Conservation (phyloP, 2,797 vertebrate species). For the Liparis tanakae region DNA sequence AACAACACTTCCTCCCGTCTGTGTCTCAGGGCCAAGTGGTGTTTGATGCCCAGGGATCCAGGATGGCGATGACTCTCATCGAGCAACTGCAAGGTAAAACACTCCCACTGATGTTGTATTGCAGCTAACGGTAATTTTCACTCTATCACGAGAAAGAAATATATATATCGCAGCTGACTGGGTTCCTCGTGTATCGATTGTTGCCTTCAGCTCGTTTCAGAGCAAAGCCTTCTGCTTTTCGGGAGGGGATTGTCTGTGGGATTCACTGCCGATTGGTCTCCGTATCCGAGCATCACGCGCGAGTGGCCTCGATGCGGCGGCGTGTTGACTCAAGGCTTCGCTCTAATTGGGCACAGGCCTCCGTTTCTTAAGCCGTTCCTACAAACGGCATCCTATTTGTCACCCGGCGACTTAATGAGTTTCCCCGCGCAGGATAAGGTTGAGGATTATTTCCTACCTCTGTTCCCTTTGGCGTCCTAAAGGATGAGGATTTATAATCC, state of each 20-base stretch:
- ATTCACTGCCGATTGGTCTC: conserved; percentile 35
- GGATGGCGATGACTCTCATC: conserved; percentile 98
- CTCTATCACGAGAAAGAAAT: conserved; percentile 17
- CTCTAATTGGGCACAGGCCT: conserved; percentile 71
- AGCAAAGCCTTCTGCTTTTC: conserved; percentile 1
- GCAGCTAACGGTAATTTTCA: conserved; percentile 36
- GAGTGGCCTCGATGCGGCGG: conserved; percentile 35
- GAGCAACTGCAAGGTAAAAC: conserved; percentile 92
- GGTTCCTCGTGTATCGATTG: conserved; percentile 42
- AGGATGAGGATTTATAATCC: conserved; percentile 70
- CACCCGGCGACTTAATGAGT: conserved; percentile 76
- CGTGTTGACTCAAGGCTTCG: conserved; percentile 58
- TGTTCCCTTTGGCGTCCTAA: conserved; percentile 62
- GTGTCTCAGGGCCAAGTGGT: conserved; percentile 92
- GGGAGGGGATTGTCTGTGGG: background rate
- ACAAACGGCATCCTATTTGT: conserved; percentile 72
- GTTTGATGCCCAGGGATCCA: conserved; percentile 96
- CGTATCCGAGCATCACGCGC: conserved; percentile 38
- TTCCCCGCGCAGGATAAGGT: conserved; percentile 63
- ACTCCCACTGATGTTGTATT: conserved; percentile 7
- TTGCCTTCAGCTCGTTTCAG: conserved; percentile 11
- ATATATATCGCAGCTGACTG: conserved; percentile 19
- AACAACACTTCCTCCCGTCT: conserved; percentile 7
- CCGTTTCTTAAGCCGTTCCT: conserved; percentile 61
- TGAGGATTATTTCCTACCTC: conserved; percentile 72